Percentiles rank a stretch among this genome's conserved stretches.
These are phyloP conservation scores for Leucopternis melanops DNA, from an alignment of 2,113 vertebrate genomes.

Conservation along the genomic window DNA sequence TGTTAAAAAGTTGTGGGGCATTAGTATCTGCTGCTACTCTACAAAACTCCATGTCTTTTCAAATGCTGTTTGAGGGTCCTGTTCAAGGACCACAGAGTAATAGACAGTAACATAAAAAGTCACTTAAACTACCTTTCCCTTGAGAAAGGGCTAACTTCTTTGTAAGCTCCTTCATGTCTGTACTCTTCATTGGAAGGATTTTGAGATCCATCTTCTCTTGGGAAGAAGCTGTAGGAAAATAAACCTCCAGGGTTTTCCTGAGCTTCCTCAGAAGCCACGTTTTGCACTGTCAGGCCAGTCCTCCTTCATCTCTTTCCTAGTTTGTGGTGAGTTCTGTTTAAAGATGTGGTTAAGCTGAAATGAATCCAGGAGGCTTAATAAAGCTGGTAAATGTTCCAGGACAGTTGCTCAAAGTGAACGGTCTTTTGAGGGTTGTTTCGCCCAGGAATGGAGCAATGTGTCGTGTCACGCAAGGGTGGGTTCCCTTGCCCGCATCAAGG, in stretches of 20 bases:
- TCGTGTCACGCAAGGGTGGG: neutral
- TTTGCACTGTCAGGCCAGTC: neutral
- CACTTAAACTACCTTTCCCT: neutral
- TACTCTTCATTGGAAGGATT: neutral
- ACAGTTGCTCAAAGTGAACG: neutral
- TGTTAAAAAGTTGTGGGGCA: neutral
- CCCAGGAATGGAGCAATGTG: neutral
- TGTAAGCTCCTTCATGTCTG: neutral
- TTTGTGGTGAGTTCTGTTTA: neutral
- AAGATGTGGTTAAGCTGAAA: neutral
- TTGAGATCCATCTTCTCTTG: neutral
- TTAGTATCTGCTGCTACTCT: neutral
- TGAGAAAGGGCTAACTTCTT: neutral
- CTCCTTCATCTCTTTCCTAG: neutral
- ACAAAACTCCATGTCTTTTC: neutral
- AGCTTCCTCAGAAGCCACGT: neutral
- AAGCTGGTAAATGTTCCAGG: neutral
- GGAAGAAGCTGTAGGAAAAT: neutral
- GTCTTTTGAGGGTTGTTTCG: neutral
- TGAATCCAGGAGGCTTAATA: neutral
- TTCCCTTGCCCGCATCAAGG: neutral
- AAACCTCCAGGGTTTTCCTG: neutral
- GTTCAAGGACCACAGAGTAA: neutral
- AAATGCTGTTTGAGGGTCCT: neutral
- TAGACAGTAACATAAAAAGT: neutral